phyloP scores from a whole-genome alignment of 2,797 vertebrate species.

The Vireo griseus region DNA sequence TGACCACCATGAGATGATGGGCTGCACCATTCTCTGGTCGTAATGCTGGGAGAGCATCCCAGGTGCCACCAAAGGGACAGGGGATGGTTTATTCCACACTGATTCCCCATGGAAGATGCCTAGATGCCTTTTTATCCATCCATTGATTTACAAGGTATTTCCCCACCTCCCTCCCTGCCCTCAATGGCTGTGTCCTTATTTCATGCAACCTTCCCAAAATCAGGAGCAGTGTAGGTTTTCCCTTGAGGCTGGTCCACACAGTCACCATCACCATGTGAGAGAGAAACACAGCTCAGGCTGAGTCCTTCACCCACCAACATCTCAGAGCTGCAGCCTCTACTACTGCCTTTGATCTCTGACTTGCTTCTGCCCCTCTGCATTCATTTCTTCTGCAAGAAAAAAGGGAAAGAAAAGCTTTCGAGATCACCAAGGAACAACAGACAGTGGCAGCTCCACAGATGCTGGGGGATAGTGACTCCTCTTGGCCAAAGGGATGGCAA shows the following conservation, averaged over 20 bases:
- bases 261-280: background rate
- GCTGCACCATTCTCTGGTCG: background rate
- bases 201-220: background rate
- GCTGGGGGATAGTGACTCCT: accelerated
- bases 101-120: background rate
- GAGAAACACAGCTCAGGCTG: background rate
- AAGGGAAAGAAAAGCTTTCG: background rate
- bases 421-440: background rate
- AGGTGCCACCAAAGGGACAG: accelerated
- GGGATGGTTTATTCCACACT: background rate
- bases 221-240: accelerated
- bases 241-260: background rate
- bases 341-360: accelerated
- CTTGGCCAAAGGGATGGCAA: background rate
- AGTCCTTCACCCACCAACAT: background rate
- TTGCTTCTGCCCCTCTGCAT: background rate
- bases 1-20: accelerated
- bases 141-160: background rate
- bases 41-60: background rate
- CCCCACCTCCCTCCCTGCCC: background rate
- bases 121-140: background rate
- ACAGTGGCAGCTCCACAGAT: accelerated
- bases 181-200: background rate
- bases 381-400: background rate
- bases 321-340: background rate